phyloP scores from a whole-genome alignment of 2,888 invertebrate genomes.

The Anoncus sp. region DNA sequence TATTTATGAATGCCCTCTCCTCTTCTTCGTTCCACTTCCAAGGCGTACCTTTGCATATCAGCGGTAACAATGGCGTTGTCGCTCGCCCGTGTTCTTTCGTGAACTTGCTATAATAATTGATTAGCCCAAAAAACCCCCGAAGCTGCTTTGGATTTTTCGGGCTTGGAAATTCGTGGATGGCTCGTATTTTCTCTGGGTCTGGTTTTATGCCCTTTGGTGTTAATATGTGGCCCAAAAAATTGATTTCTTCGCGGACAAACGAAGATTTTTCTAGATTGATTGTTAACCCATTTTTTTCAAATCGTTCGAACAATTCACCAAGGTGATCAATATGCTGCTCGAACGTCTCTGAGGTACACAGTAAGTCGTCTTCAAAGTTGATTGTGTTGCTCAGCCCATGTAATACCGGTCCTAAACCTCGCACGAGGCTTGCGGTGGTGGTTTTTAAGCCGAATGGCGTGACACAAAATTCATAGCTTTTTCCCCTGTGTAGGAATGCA shows the following conservation, averaged over 20 bases:
- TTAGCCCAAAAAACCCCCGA: conserved; percentile 20
- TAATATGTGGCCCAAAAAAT: conserved; percentile 72
- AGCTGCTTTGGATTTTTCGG: conserved; percentile 23
- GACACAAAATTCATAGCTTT: conserved; percentile 15
- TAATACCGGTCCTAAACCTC: background rate
- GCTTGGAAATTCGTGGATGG: background rate
- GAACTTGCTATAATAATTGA: conserved; percentile 50
- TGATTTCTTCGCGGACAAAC: conserved; percentile 65
- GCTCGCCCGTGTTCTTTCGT: conserved; percentile 34
- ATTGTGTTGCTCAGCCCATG: background rate
- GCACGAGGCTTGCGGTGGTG: background rate
- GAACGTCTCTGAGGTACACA: background rate
- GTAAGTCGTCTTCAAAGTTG: background rate
- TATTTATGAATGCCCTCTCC: conserved; percentile 62
- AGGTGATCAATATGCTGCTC: background rate
- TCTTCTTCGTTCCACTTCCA: conserved; percentile 57
- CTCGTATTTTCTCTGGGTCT: conserved; percentile 7
- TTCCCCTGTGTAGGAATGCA: conserved; percentile 4
- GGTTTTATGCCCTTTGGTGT: conserved; percentile 58
- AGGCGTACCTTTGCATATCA: conserved; percentile 8
- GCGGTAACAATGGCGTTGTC: conserved; percentile 19
- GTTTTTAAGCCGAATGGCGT: too few relatives aligned
- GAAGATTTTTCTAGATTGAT: conserved; percentile 69
- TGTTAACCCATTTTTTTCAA: conserved; percentile 58
- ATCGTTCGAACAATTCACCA: background rate